Base-by-base conservation (phyloP, 2,113 vertebrate species). In the Phoxinus phoxinus region DNA sequence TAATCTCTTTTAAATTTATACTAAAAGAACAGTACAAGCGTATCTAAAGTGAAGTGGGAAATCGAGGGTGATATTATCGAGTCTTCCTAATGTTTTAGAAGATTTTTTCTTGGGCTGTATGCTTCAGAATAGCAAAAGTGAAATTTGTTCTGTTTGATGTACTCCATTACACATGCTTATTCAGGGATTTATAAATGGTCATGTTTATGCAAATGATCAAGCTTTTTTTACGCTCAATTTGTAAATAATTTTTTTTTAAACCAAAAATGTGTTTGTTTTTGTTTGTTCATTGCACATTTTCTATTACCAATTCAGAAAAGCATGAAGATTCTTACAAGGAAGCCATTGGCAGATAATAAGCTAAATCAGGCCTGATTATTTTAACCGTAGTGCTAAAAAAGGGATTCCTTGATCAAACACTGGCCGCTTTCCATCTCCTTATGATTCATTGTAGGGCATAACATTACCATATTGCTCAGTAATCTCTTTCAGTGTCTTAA, bases 161-260 rank as follows among this genome's bases (percentile, higher is more conserved):
- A 11, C 56, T 65, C n/a, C 27, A n/a, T 85, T 75, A 67, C 83
- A 61, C 25, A 83, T 81, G 63, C 58, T 44, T 17, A 63, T 15
- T 51, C 44, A 19, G 46, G 48, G 44, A 21, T 71, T 35, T 53
- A 86, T 69, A 75, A 65, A 37, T 56, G 19, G 72, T 51, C 23
- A 25, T 44, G 25, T 67, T 75, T 53, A 30, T 35, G 13, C 73
- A 71, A 81, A 87, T 85, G 75, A 84, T 84, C 78, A 82, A 80
- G 48, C 27, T 48, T 81, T 30, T 12, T 44, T 41, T 21, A 30
- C 25, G 56, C 21, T 23, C 10, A 19, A 23, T 11, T 30, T 53
- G 35, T 53, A 51, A 76, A 61, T 41, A 19, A 41, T 61, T 25
- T 59, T 15, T 78, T 48, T 56, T 56, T 25, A 25, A 8, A 79